A percentile compares a stretch with the other conserved stretches of the same genome.
phyloP scores from a whole-genome alignment of 2,113 vertebrate species.

The Nerophis ophidion region DNA sequence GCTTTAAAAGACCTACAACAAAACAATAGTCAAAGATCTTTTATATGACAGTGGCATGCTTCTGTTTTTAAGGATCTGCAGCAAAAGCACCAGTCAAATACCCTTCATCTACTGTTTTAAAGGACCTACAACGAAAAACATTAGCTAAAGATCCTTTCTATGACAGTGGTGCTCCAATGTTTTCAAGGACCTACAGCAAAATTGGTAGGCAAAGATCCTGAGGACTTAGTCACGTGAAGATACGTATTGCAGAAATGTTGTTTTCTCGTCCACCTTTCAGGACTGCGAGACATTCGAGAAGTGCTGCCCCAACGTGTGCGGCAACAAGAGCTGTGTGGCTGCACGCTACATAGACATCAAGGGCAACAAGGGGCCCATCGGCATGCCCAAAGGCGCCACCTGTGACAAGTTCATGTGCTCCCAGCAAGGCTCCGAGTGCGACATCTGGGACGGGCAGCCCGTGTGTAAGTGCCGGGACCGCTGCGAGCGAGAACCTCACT shows the following conservation, averaged over 20 bases:
- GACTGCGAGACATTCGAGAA: constrained; percentile 96
- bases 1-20: too few species aligned
- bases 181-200: too few species aligned
- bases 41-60: too few species aligned
- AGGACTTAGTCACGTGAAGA: neutral
- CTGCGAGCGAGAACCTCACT: constrained; percentile 93
- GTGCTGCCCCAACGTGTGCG: constrained; percentile 95
- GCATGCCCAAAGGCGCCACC: constrained; percentile 89
- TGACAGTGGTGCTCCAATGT: too few species aligned
- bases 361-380: constrained; percentile 86
- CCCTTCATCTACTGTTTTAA: too few species aligned
- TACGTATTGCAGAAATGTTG: neutral
- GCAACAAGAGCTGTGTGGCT: constrained; percentile 92
- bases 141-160: too few species aligned
- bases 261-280: constrained; percentile 58
- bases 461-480: constrained; percentile 96
- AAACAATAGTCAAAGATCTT: too few species aligned
- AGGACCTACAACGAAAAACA: too few species aligned
- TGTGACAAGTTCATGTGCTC: constrained; percentile 95
- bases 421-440: constrained; percentile 95
- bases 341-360: constrained; percentile 88
- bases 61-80: too few species aligned
- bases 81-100: too few species aligned
- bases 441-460: constrained; percentile 96
- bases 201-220: too few species aligned